phyloP scores from a whole-genome alignment of 2,888 invertebrate species.

The Schizaphis graminum region DNA sequence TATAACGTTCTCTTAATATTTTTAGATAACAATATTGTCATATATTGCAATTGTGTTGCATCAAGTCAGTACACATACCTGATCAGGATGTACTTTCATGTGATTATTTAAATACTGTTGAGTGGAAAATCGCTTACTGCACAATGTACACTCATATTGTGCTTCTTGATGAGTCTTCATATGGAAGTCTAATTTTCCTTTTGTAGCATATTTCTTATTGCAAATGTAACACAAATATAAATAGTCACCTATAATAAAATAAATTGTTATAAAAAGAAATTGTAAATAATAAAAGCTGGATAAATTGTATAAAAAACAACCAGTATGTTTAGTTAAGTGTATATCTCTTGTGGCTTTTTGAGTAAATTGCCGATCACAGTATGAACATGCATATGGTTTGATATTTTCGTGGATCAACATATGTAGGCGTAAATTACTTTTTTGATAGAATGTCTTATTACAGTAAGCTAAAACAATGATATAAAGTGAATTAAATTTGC shows the following conservation, averaged over 20 bases:
- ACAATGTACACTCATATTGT: slow-evolving; percentile 67
- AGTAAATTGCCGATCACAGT: slow-evolving; percentile 70
- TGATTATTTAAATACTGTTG: slow-evolving; percentile 67
- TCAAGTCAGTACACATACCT: neutral
- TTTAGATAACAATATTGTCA: neutral
- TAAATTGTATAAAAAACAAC: slow-evolving; percentile 61
- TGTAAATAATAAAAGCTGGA: neutral
- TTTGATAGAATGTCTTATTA: slow-evolving; percentile 70
- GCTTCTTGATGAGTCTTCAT: slow-evolving; percentile 67
- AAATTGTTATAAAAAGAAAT: neutral
- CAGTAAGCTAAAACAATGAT: slow-evolving; percentile 68
- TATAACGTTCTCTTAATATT: neutral
- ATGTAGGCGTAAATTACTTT: slow-evolving; percentile 71
- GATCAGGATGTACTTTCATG: slow-evolving; percentile 66
- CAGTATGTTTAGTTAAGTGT: slow-evolving; percentile 72
- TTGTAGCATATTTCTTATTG: slow-evolving; percentile 67
- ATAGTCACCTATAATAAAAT: slow-evolving; percentile 67
- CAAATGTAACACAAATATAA: slow-evolving; percentile 67
- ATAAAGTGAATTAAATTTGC: neutral
- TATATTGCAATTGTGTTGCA: neutral
- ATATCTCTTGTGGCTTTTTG: slow-evolving; percentile 72
- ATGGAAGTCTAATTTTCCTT: slow-evolving; percentile 68
- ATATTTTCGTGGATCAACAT: slow-evolving; percentile 71
- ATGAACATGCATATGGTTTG: slow-evolving; percentile 63
- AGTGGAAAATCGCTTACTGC: slow-evolving; percentile 68